Conservation (phyloP, 2,797 vertebrate species). For the Microchirus variegatus region DNA sequence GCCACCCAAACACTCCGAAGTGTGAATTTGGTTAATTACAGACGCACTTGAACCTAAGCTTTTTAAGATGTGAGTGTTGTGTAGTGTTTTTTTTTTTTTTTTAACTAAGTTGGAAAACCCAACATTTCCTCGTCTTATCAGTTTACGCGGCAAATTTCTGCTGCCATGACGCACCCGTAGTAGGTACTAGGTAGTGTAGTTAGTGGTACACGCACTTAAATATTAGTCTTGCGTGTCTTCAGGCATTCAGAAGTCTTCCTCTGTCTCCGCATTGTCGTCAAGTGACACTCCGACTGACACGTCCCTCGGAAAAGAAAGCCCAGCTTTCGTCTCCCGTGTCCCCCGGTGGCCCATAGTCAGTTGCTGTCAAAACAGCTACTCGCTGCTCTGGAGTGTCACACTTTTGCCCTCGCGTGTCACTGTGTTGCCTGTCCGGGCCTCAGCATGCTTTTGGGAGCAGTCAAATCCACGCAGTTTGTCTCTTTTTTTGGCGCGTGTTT, state of each 20-base stretch:
- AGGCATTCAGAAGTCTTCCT: slow-evolving; percentile 50
- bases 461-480: slow-evolving; percentile 23
- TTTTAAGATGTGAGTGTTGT: slow-evolving; percentile 42
- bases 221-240: slow-evolving; percentile 35
- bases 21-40: slow-evolving; percentile 37
- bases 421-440: slow-evolving; percentile 27
- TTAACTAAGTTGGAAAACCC: slow-evolving; percentile 24
- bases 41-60: slow-evolving; percentile 34
- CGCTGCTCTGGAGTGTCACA: slow-evolving; percentile 66
- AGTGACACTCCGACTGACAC: slow-evolving; percentile 56
- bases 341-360: slow-evolving; percentile 38
- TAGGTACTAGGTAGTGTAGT: slow-evolving; percentile 42
- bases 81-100: slow-evolving; percentile 32
- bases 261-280: slow-evolving; percentile 35
- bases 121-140: slow-evolving; percentile 13
- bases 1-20: slow-evolving; percentile 30
- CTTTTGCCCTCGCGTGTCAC: slow-evolving; percentile 54
- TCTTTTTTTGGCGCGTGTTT: slow-evolving; percentile 22
- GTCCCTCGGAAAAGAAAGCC: slow-evolving; percentile 37
- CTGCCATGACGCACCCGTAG: slow-evolving; percentile 20
- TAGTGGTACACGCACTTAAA: slow-evolving; percentile 24
- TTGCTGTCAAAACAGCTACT: slow-evolving; percentile 59
- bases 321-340: slow-evolving; percentile 38
- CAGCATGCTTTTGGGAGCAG: slow-evolving; percentile 55
- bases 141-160: slow-evolving; percentile 23